Base-by-base conservation (phyloP, 2,797 vertebrate species). In the Acanthurus lineatus region DNA sequence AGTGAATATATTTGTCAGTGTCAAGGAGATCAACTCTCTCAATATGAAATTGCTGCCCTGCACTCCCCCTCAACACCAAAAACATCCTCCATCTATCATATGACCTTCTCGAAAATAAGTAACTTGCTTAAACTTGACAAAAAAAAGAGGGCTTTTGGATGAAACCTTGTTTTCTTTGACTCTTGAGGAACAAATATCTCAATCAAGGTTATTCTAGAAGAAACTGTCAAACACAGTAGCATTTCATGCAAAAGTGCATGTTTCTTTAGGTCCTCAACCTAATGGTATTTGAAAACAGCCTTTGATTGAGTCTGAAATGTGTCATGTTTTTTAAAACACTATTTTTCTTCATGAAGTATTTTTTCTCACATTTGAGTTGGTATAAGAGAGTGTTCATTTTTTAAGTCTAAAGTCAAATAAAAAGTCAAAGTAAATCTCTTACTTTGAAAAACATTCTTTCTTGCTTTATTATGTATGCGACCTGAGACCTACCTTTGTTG, bases 221-320 rank as follows among this genome's bases (percentile, higher is more conserved):
- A 49, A 59, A 62, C 32, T 49, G 17, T 78, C 47, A 75, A 47
- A 42, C 20, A 48, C 49, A 28, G 17, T 22, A 25, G 35, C 32
- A 65, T 32, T 63, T n/a, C 38, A 28, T 73, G 57, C 38, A 72
- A 32, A 17, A 11, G 6, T 77, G 45, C n/a, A 54, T 53, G 74
- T 68, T 53, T 64, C 56, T 53, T 67, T 9, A 69, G 47, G 48
- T 54, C 64, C 59, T 72, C 6, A 19, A 59, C 53, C 48, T 11
- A 54, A 32, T 44, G 44, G 8, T 47, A n/a, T 66, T 47, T 45
- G 40, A 48, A 68, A 66, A 58, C 38, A 66, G 57, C 47, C 44
- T 82, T 71, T 71, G 22, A 8, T 17, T 3, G 59, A 66, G 47
- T 77, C 73, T 78, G 63, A 81, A 62, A 67, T 49, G 3, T 52